phyloP scores from a whole-genome alignment of 2,113 vertebrate species.

The Poicephalus gulielmi region DNA sequence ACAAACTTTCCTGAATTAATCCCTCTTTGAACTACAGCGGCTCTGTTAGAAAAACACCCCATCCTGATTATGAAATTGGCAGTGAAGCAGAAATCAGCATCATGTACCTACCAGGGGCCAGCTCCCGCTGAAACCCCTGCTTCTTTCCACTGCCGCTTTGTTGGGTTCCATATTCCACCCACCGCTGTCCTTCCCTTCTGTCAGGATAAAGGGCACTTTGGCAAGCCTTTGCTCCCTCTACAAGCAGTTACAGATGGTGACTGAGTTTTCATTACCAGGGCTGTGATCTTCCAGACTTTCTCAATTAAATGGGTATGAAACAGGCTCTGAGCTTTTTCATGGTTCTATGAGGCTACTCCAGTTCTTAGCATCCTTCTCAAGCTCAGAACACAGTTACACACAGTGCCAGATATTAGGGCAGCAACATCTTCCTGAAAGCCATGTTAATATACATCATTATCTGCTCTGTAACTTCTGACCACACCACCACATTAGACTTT shows the following conservation, averaged over 20 bases:
- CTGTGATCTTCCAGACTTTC: background rate
- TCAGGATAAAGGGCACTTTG: background rate
- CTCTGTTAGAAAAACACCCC: background rate
- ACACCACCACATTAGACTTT: background rate
- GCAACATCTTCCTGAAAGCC: background rate
- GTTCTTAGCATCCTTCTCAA: background rate
- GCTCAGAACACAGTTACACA: background rate
- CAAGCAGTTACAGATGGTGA: conserved; percentile 20
- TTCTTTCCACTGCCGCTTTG: background rate
- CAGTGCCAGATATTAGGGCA: background rate
- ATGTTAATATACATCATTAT: background rate
- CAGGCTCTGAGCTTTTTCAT: background rate
- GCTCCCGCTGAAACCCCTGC: background rate
- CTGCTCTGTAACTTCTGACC: background rate
- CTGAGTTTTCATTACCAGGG: background rate
- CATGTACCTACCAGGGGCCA: background rate
- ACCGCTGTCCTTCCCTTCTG: background rate
- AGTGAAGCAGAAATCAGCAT: background rate
- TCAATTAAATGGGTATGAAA: background rate
- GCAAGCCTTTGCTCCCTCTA: background rate
- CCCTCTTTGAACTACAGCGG: background rate
- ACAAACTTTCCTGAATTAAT: conserved; percentile 19
- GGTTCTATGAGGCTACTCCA: background rate
- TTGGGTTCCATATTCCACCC: background rate
- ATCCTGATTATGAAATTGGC: background rate